Base-by-base conservation (phyloP, 2,797 vertebrate species). In the Pampus argenteus region DNA sequence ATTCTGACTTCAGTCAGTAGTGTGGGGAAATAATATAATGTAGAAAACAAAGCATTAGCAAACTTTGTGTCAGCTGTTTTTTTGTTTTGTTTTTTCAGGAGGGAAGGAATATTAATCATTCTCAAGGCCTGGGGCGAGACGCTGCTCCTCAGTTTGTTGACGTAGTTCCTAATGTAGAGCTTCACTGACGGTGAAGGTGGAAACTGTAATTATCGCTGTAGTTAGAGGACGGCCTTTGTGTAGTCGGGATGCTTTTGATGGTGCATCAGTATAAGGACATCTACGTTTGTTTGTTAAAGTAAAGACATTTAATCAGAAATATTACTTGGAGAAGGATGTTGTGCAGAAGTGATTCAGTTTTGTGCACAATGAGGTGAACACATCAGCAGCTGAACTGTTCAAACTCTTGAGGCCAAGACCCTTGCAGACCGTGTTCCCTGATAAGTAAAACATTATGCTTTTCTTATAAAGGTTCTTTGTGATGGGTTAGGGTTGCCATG, bases 41-140 rank as follows among this genome's bases (percentile, higher is more conserved):
- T 13, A 22, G 26, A 60, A 57, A 20, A 47, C n/a, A 51, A 50
- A 65, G 7, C 29, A 31, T 31, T 7, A 52, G 29, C 20, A 10
- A 71, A 29, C 17, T 73, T 45, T 50, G 55, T 74, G 70, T 74
- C 70, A 79, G 60, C 40, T 71, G 58, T 76, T 71, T 59, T 8
- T 71, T 60, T 71, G 58, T 76, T 71, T 59, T 8, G 68, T 60
- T 70, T 60, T 44, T 44, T 81, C 51, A 48, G 52, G 18, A 48
- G 51, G 42, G 31, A 34, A 25, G 34, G 9, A 54, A 31, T 14
- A 45, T 47, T 63, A 23, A 59, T 56, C 22, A 45, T 50, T 34
- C 26, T 60, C 8, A 22, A 13, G 2, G 56, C 72, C 36, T 0
- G 31, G 40, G 65, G 76, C 66, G 42, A 5, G 18, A 56, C 57